These are phyloP conservation scores for Columbina picui DNA, from an alignment of 2,113 vertebrate species.

Conservation along the genomic window DNA sequence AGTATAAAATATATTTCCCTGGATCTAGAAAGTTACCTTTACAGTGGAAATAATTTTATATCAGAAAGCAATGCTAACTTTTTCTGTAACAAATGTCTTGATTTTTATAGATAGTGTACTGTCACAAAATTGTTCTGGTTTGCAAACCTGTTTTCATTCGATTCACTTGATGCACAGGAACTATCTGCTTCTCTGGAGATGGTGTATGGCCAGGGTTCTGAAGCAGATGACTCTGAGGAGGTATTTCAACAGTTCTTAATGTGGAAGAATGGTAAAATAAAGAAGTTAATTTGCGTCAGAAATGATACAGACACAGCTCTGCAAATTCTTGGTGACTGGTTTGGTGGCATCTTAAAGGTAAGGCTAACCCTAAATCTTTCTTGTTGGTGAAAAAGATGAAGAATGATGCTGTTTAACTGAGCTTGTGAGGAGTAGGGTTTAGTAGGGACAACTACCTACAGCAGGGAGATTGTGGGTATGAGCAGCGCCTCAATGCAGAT, in stretches of 20 bases:
- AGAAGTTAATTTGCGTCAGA: slow-evolving; percentile 67
- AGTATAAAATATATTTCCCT: not conserved
- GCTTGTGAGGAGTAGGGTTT: not conserved
- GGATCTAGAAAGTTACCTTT: not conserved
- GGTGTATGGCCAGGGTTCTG: slow-evolving; percentile 44
- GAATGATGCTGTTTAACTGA: not conserved
- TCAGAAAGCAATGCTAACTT: not conserved
- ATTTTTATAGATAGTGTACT: not conserved
- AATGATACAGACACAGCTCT: slow-evolving; percentile 67
- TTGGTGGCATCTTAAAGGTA: slow-evolving; percentile 70
- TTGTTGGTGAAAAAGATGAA: not conserved
- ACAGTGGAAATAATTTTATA: not conserved
- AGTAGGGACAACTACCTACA: fast-evolving
- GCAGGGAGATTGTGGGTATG: not conserved
- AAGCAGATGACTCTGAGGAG: slow-evolving; percentile 56
- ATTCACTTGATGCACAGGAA: slow-evolving; percentile 43
- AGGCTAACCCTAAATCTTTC: not conserved
- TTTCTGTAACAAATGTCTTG: not conserved
- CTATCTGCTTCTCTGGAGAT: slow-evolving; percentile 67
- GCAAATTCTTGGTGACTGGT: slow-evolving; percentile 67
- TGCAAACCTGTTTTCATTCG: not conserved
- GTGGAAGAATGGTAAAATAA: slow-evolving; percentile 70
- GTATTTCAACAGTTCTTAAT: slow-evolving; percentile 71
- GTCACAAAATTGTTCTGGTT: not conserved
- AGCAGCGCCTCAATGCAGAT: not conserved